Evolutionary conservation across 2,113 vertebrate species (phyloP).

Genomic region (Halcyon malimbica): DNA sequence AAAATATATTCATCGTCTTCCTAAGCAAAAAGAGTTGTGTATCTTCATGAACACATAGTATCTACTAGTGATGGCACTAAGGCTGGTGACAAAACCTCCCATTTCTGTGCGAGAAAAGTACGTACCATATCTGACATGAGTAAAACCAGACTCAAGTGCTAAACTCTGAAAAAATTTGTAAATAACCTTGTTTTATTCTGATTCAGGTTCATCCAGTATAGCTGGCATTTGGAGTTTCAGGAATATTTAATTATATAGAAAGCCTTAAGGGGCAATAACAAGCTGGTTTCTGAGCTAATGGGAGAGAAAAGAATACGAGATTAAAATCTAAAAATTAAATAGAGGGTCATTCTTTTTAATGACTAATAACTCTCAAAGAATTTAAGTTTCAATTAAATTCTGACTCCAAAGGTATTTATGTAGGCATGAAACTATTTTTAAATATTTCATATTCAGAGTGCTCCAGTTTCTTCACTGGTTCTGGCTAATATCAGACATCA

Average conservation of each 20-base stretch:
- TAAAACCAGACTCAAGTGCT: neutral
- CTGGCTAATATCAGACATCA: conserved; percentile 20
- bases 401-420: conserved; percentile 66
- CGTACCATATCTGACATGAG: neutral
- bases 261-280: conserved; percentile 56
- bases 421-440: conserved; percentile 66
- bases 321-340: conserved; percentile 70
- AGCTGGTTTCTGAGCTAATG: conserved; percentile 55
- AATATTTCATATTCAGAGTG: conserved; percentile 53
- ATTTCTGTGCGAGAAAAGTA: neutral
- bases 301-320: conserved; percentile 56
- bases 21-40: neutral
- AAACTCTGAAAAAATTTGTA: neutral
- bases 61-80: neutral
- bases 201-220: conserved; percentile 13
- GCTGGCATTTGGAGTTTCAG: conserved; percentile 11
- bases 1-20: neutral
- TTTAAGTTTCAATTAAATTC: conserved; percentile 71
- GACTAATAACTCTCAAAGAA: conserved; percentile 67
- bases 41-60: neutral
- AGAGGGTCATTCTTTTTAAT: conserved; percentile 66
- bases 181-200: neutral
- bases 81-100: neutral
- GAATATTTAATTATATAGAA: conserved; percentile 67
- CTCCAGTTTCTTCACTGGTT: conserved; percentile 44